Evolutionary conservation across 2,888 invertebrate genomes (phyloP).

Genomic region (Dynastes hyllus): DNA sequence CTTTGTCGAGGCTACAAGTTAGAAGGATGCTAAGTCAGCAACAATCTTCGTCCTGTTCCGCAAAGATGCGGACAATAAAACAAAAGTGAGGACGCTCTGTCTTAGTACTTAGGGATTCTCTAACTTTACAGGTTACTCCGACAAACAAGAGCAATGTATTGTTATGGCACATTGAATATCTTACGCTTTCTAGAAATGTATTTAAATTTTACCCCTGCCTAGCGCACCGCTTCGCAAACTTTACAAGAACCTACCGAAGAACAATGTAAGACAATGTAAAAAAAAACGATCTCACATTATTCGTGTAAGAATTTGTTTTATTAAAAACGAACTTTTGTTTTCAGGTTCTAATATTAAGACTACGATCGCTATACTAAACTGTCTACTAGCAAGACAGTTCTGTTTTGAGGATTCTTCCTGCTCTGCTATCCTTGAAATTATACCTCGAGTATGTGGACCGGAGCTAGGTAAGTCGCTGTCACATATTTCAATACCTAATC

Average conservation of each 20-base stretch:
- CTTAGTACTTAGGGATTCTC: conserved; percentile 36
- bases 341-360: conserved; percentile 87
- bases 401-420: conserved; percentile 94
- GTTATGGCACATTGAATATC: conserved; percentile 41
- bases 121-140: conserved; percentile 44
- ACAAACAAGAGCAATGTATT: conserved; percentile 36
- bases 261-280: background rate
- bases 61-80: conserved; percentile 48
- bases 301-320: conserved; percentile 3
- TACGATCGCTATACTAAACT: conserved; percentile 88
- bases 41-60: conserved; percentile 47
- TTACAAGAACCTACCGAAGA: background rate
- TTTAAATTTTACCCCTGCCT: conserved; percentile 8
- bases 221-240: background rate
- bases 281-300: conserved; percentile 9
- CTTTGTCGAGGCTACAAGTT: conserved; percentile 21
- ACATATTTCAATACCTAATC: conserved; percentile 51
- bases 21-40: conserved; percentile 47
- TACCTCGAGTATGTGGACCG: conserved; percentile 92
- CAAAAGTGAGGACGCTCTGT: conserved; percentile 48
- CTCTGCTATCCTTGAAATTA: conserved; percentile 91
- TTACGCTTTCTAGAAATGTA: conserved; percentile 19
- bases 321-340: conserved; percentile 60
- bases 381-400: conserved; percentile 89
- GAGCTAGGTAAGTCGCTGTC: conserved; percentile 84